phyloP scores from a whole-genome alignment of 2,113 vertebrate species.

The Epinephelus lanceolatus region DNA sequence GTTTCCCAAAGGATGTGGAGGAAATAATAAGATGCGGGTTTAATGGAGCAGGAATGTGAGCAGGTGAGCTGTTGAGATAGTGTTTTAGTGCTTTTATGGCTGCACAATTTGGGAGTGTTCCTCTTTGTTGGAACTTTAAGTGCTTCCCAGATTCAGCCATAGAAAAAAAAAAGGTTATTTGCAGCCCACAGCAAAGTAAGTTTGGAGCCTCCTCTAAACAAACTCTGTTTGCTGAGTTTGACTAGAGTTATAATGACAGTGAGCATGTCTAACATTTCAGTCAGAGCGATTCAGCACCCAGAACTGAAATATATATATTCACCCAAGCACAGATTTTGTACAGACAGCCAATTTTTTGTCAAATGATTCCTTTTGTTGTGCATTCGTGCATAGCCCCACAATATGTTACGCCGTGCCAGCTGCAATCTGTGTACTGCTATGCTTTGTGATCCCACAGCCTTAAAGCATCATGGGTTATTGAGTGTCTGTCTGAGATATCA shows the following conservation, averaged over 20 bases:
- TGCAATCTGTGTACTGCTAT: slow-evolving; percentile 38
- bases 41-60: slow-evolving; percentile 47
- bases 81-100: slow-evolving; percentile 36
- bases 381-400: slow-evolving; percentile 41
- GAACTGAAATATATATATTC: neutral
- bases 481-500: slow-evolving; percentile 59
- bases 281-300: slow-evolving; percentile 22
- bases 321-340: slow-evolving; percentile 25
- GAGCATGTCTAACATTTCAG: slow-evolving; percentile 34
- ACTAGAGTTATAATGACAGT: slow-evolving; percentile 26
- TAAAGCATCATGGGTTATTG: slow-evolving; percentile 65
- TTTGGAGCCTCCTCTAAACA: slow-evolving; percentile 14
- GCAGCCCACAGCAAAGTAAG: slow-evolving; percentile 3
- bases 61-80: slow-evolving; percentile 32
- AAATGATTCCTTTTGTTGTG: slow-evolving; percentile 53
- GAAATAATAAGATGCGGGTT: slow-evolving; percentile 54
- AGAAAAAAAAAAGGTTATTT: slow-evolving; percentile 3
- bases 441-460: slow-evolving; percentile 49
- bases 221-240: slow-evolving; percentile 9
- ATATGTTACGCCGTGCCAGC: slow-evolving; percentile 43
- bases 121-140: slow-evolving; percentile 17
- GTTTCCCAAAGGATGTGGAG: slow-evolving; percentile 9
- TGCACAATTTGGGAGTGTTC: slow-evolving; percentile 4
- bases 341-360: slow-evolving; percentile 43
- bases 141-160: slow-evolving; percentile 40